These are phyloP conservation scores for Acanthornis magna DNA, from an alignment of 2,797 vertebrate species.

Conservation along the genomic window DNA sequence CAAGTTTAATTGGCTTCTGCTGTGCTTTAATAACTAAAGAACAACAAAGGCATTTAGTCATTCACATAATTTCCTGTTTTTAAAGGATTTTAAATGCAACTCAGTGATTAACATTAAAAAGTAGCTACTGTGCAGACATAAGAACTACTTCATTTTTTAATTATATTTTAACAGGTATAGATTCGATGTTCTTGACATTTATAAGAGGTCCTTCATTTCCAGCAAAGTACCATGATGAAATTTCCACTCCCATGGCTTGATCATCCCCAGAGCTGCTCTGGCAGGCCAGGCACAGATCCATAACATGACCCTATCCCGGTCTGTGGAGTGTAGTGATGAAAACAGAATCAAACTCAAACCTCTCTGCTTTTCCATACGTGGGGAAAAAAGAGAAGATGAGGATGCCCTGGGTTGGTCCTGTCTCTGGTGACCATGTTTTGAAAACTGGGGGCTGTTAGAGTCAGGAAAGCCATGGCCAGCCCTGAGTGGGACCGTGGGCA, in stretches of 20 bases:
- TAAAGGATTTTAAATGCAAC: slow-evolving; percentile 50
- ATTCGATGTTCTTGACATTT: slow-evolving; percentile 54
- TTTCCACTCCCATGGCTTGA: background rate
- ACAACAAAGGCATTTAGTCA: slow-evolving; percentile 65
- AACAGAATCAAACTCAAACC: background rate
- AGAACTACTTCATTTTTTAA: slow-evolving; percentile 66
- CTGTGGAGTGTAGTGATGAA: background rate
- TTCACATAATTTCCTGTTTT: slow-evolving; percentile 64
- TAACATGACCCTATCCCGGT: background rate
- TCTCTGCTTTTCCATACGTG: background rate
- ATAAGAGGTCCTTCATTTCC: slow-evolving; percentile 45
- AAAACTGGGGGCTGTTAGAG: rapidly evolving
- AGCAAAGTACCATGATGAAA: background rate
- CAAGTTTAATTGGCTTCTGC: slow-evolving; percentile 63
- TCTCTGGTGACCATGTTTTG: background rate
- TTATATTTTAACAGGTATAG: slow-evolving; percentile 62
- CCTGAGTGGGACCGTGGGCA: rapidly evolving
- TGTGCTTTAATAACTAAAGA: slow-evolving; percentile 64
- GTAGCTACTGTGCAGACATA: slow-evolving; percentile 37
- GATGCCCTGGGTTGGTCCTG: background rate
- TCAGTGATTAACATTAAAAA: slow-evolving; percentile 65
- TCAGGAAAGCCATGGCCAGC: background rate
- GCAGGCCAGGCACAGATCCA: background rate
- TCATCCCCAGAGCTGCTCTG: background rate
- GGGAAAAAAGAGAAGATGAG: rapidly evolving